Conservation (phyloP, 2,888 invertebrate species). For the Thyatira batis region DNA sequence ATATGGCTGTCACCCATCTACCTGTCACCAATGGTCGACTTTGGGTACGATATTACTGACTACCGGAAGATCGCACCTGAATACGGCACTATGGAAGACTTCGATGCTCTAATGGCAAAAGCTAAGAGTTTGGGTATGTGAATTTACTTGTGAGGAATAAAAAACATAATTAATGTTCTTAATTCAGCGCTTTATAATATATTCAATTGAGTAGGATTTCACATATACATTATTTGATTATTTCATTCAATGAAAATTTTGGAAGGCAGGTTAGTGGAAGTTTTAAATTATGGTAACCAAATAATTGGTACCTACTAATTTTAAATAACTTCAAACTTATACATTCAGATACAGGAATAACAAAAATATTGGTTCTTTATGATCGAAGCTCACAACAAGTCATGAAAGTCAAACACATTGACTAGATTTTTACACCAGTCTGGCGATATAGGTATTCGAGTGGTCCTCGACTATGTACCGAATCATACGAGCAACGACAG, state of each 20-base stretch:
- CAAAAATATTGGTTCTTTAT: too few relatives aligned
- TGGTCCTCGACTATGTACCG: constrained; percentile 86
- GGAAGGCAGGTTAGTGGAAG: too few relatives aligned
- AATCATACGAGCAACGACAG: constrained; percentile 91
- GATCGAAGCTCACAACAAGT: too few relatives aligned
- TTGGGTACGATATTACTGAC: constrained; percentile 90
- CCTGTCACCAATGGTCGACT: constrained; percentile 88
- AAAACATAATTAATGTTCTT: not conserved
- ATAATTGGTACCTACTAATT: too few relatives aligned
- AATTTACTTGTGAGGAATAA: not conserved
- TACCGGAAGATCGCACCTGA: constrained; percentile 84
- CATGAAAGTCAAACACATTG: not conserved
- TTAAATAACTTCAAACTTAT: too few relatives aligned
- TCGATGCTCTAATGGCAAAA: constrained; percentile 78
- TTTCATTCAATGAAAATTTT: too few relatives aligned
- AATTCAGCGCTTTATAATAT: too few relatives aligned
- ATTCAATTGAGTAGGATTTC: too few relatives aligned
- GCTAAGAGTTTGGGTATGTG: constrained; percentile 74
- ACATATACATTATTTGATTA: too few relatives aligned
- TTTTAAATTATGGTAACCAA: too few relatives aligned
- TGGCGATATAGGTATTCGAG: constrained; percentile 53
- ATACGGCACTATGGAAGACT: constrained; percentile 87
- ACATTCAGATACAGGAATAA: too few relatives aligned
- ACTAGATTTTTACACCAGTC: not conserved
- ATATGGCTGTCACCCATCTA: constrained; percentile 89